Evolutionary conservation across 2,113 vertebrate species (phyloP).

Genomic region (Murina feae): DNA sequence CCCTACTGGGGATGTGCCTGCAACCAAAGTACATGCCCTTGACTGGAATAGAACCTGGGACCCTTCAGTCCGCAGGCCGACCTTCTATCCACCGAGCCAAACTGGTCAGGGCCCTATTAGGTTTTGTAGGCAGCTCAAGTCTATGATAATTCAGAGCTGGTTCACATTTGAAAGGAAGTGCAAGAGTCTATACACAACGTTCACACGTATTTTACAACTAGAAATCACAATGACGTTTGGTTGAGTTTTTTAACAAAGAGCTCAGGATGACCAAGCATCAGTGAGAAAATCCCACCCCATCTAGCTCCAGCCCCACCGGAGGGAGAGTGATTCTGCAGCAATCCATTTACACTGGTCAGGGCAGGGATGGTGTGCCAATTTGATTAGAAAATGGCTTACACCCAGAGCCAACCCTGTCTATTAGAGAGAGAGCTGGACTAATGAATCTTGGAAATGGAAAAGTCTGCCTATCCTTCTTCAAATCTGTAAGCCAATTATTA

Average conservation of each 20-base stretch:
- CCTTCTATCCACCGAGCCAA: too few relatives aligned
- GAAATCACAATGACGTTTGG: background rate
- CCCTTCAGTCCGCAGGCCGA: too few relatives aligned
- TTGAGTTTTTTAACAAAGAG: background rate
- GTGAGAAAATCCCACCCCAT: background rate
- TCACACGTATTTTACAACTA: background rate
- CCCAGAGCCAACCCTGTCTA: constrained; percentile 54
- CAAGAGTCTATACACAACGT: background rate
- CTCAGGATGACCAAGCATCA: background rate
- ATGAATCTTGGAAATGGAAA: constrained; percentile 71
- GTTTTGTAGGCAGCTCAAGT: background rate
- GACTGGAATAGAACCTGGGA: too few relatives aligned
- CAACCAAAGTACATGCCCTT: too few relatives aligned
- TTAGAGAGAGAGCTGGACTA: constrained; percentile 33
- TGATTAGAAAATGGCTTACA: constrained; percentile 69
- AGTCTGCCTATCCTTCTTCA: constrained; percentile 55
- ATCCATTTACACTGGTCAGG: background rate
- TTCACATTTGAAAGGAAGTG: background rate
- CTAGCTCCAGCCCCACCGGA: background rate
- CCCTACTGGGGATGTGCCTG: too few relatives aligned
- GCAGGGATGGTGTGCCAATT: background rate
- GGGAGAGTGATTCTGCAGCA: background rate
- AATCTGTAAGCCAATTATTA: constrained; percentile 69
- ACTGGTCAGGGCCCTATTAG: too few relatives aligned
- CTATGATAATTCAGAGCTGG: background rate